Percentiles rank a stretch among this genome's conserved stretches.
Conservation (phyloP, 1,140 invertebrate species). For the Sweltsa coloradensis region DNA sequence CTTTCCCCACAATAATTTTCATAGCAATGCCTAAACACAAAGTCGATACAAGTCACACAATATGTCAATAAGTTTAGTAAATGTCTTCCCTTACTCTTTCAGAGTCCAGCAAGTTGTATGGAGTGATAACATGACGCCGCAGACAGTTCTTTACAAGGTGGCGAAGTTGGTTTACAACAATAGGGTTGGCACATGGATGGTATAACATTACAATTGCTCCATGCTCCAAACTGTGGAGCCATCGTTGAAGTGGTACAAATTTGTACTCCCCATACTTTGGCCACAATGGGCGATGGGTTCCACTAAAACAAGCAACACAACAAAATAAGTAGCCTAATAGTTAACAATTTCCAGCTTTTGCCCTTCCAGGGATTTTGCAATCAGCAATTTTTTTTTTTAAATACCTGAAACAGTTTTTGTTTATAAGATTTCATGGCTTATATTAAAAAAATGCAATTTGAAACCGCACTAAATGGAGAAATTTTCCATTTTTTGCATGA, state of each 20-base stretch:
- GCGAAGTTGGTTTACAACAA: slow-evolving; percentile 49
- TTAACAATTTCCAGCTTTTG: too few species aligned
- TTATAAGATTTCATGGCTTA: neutral
- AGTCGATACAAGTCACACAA: too few species aligned
- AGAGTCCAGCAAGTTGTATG: slow-evolving; percentile 45
- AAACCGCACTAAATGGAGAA: too few species aligned
- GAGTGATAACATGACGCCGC: slow-evolving; percentile 68
- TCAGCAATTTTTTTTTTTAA: neutral
- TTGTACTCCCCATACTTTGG: slow-evolving; percentile 71
- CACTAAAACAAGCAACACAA: slow-evolving; percentile 43
- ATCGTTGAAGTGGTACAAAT: slow-evolving; percentile 69
- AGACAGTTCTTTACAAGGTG: slow-evolving; percentile 55
- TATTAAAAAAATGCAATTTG: too few species aligned
- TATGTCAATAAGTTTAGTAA: too few species aligned
- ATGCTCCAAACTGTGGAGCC: slow-evolving; percentile 76
- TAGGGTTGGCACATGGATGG: slow-evolving; percentile 69
- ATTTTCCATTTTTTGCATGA: too few species aligned
- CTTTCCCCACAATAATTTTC: too few species aligned
- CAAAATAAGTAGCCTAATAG: too few species aligned
- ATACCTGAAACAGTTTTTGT: neutral
- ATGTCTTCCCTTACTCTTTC: slow-evolving; percentile 54
- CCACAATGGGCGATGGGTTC: slow-evolving; percentile 67
- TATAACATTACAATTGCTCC: slow-evolving; percentile 76
- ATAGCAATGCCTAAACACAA: too few species aligned
- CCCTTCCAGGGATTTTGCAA: neutral